Percentiles rank a stretch among this genome's conserved stretches.
Evolutionary conservation across 2,797 vertebrate species (phyloP).

Genomic region (Mionectes olivaceus): DNA sequence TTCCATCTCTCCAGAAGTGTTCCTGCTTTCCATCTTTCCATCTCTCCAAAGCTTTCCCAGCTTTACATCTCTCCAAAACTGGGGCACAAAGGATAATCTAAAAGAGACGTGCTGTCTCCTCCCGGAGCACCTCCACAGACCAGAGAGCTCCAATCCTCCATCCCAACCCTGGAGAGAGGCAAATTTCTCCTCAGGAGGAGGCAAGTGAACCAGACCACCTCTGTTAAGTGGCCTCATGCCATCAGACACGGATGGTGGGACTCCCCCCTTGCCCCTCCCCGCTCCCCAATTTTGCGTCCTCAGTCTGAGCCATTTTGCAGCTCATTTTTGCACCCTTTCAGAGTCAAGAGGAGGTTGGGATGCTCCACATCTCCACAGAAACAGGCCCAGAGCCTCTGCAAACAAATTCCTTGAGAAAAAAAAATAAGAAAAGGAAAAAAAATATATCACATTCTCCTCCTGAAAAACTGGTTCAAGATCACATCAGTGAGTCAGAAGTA

Average conservation of each 20-base stretch:
- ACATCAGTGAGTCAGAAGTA: conserved; percentile 68
- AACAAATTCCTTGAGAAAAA: conserved; percentile 7
- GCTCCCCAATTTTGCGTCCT: background rate
- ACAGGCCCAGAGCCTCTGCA: background rate
- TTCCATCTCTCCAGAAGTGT: background rate
- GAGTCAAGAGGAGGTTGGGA: background rate
- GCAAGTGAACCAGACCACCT: background rate
- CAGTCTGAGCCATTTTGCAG: background rate
- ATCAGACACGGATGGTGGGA: background rate
- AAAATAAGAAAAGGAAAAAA: background rate
- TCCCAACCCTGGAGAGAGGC: background rate
- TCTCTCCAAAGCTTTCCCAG: background rate
- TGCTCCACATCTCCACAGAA: background rate
- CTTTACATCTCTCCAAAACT: background rate
- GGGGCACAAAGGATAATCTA: background rate
- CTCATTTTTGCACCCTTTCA: background rate
- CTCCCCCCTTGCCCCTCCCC: background rate
- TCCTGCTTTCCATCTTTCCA: background rate
- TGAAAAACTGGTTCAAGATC: conserved; percentile 67
- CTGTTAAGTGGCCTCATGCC: background rate
- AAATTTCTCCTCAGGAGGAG: background rate
- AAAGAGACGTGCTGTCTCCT: background rate
- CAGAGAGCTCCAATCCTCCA: background rate
- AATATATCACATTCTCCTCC: conserved; percentile 40
- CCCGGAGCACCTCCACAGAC: background rate